Conservation (phyloP, 2,888 invertebrate species). For the Ectobius pallidus region DNA sequence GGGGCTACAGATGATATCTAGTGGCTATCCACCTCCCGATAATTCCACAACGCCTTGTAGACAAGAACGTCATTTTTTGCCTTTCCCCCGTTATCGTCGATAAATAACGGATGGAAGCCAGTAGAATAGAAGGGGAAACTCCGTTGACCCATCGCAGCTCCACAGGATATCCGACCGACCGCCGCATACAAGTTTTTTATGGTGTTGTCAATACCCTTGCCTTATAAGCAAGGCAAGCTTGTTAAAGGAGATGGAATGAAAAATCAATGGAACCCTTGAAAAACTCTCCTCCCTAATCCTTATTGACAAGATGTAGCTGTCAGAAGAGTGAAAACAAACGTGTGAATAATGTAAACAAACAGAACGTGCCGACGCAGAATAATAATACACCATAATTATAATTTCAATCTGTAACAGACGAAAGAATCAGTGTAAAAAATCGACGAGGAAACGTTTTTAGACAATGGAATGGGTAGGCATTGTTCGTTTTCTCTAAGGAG, state of each 20-base stretch:
- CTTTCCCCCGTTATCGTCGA: constrained; percentile 42
- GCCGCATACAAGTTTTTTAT: constrained; percentile 33
- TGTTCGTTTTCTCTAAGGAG: too few species aligned
- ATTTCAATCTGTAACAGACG: too few species aligned
- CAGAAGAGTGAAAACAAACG: too few species aligned
- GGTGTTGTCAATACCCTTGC: constrained; percentile 36
- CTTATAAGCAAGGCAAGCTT: constrained; percentile 32
- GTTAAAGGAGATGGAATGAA: constrained; percentile 32
- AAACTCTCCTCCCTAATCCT: constrained; percentile 9
- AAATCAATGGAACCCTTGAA: constrained; percentile 31
- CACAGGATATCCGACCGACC: constrained; percentile 34
- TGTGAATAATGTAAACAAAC: too few species aligned
- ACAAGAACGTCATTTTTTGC: constrained; percentile 14
- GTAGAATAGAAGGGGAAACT: constrained; percentile 25
- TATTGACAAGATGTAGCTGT: too few species aligned
- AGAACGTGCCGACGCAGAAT: too few species aligned
- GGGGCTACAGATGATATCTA: constrained; percentile 38
- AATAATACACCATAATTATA: too few species aligned
- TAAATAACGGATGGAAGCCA: constrained; percentile 43
- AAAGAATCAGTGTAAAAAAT: too few species aligned
- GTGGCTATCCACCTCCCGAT: constrained; percentile 36
- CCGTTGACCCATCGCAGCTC: constrained; percentile 36
- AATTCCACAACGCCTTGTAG: constrained; percentile 37
- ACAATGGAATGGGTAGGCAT: too few species aligned
- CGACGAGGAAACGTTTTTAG: too few species aligned